Evolutionary conservation across 2,113 vertebrate genomes (phyloP), one percentile per base, ranked within the genome.

Genomic region (Mungos mungo): DNA sequence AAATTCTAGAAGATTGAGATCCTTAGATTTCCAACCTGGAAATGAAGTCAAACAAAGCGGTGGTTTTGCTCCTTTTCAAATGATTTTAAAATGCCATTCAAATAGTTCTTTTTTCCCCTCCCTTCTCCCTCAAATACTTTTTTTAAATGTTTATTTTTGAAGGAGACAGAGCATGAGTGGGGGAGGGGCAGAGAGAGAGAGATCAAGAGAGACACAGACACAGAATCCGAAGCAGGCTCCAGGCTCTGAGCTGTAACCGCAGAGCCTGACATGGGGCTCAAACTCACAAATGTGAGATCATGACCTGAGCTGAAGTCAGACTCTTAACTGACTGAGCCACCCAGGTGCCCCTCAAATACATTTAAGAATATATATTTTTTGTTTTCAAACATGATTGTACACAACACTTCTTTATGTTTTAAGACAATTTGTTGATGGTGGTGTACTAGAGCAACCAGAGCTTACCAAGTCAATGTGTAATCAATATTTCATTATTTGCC

Each of bases 401-500:
- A 74, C 54, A 88, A n/a, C 57, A 31, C 80, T 54, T 90, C 23
- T 85, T 96, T 87, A 83, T 71, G 41, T 86, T 87, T 92, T 65
- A 74, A 90, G 74, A 95, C 16, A 77, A 79, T 82, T 72, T 86
- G 83, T 88, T 82, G 90, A 45, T 95, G 47, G 38, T 77, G 11
- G 33, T 89, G 7, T 52, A 68, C 27, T 25, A 86, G 79, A 90
- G 31, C 47, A 35, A 72, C 21, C 33, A 83, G 72, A 88, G 23
- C 52, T 93, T 95, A 93, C 79, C n/a, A 83, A 94, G 52, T 95
- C 87, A 93, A 93, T 87, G 45, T n/a, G 25, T 76, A 95, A 96
- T 97, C 92, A 97, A 86, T 98, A 95, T 95, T 97, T 97, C 93
- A 97, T 96, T 95, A 98, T 31, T 31, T 7, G 57, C 41, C 92